Percentiles rank a stretch among this genome's conserved stretches.
phyloP scores from a whole-genome alignment of 2,888 invertebrate species.

The Cosmorhoe ocellata region DNA sequence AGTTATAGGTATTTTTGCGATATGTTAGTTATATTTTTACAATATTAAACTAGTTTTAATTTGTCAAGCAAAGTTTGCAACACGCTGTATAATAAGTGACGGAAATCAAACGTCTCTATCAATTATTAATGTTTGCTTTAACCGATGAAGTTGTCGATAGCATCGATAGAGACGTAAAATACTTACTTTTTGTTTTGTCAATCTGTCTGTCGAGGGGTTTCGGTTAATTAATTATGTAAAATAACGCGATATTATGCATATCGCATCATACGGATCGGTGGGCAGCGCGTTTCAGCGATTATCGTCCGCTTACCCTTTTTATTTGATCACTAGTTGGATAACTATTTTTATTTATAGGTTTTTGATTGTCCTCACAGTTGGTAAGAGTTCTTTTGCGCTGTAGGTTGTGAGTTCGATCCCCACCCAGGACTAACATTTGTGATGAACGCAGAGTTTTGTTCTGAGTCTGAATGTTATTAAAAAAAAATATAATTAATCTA shows the following conservation, averaged over 20 bases:
- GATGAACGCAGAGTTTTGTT: no score
- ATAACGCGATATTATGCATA: constrained; percentile 78
- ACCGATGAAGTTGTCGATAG: constrained; percentile 74
- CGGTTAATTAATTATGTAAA: constrained; percentile 77
- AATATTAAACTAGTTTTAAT: no score
- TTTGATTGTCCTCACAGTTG: no score
- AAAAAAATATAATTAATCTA: no score
- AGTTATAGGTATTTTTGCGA: no score
- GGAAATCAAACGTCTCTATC: constrained; percentile 70
- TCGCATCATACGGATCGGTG: constrained; percentile 67
- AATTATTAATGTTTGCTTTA: constrained; percentile 75
- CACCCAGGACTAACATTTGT: no score
- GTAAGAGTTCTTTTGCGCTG: no score
- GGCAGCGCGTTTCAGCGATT: constrained; percentile 45
- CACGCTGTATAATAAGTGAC: constrained; percentile 55
- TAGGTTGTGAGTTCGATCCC: no score
- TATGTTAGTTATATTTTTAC: no score
- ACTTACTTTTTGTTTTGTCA: constrained; percentile 73
- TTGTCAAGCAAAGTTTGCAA: constrained; percentile 20
- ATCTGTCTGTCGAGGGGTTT: constrained; percentile 56
- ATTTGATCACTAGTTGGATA: constrained; percentile 8
- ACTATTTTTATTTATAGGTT: neutral
- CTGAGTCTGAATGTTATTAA: no score
- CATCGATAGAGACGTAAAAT: constrained; percentile 63
- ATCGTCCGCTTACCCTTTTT: constrained; percentile 33